Evolutionary conservation across 2,797 vertebrate genomes (phyloP).

Genomic region (Orientallactaga sibirica): DNA sequence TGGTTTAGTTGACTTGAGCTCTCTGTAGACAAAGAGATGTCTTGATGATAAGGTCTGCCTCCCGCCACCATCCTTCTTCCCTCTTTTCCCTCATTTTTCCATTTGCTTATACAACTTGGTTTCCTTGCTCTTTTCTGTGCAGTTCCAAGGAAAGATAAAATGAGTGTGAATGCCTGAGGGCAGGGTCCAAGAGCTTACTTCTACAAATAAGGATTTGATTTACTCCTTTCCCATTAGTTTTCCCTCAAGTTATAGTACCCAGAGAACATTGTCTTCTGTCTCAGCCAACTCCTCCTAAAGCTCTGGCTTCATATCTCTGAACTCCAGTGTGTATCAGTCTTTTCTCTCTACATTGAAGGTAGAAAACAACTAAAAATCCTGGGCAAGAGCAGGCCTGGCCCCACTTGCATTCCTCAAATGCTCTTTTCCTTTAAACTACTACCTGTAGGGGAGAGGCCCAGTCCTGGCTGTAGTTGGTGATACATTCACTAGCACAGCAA

Average conservation of each 20-base stretch:
- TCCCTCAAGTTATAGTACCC: not conserved
- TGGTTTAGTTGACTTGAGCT: not conserved
- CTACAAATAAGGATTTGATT: not conserved
- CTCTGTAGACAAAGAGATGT: not conserved
- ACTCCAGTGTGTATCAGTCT: not conserved
- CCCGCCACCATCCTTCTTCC: not conserved
- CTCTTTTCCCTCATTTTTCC: not conserved
- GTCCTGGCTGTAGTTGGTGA: constrained; percentile 69
- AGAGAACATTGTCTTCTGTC: not conserved
- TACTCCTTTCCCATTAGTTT: constrained; percentile 21
- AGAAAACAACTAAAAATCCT: constrained; percentile 40
- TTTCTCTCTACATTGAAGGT: not conserved
- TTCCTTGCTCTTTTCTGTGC: not conserved
- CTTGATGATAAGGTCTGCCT: not conserved
- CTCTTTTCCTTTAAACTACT: constrained; percentile 64
- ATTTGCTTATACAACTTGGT: not conserved
- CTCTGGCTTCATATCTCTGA: not conserved
- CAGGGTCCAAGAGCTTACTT: constrained; percentile 25
- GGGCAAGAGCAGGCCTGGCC: constrained; percentile 71
- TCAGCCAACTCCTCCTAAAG: not conserved
- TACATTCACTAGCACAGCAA: constrained; percentile 79
- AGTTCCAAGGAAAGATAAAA: constrained; percentile 39
- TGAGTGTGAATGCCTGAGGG: not conserved
- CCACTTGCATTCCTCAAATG: constrained; percentile 57
- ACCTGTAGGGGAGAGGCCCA: not conserved